Evolutionary conservation across 2,888 invertebrate genomes (phyloP), one percentile per base, ranked within the genome.

Genomic region (Morinoia aosen): DNA sequence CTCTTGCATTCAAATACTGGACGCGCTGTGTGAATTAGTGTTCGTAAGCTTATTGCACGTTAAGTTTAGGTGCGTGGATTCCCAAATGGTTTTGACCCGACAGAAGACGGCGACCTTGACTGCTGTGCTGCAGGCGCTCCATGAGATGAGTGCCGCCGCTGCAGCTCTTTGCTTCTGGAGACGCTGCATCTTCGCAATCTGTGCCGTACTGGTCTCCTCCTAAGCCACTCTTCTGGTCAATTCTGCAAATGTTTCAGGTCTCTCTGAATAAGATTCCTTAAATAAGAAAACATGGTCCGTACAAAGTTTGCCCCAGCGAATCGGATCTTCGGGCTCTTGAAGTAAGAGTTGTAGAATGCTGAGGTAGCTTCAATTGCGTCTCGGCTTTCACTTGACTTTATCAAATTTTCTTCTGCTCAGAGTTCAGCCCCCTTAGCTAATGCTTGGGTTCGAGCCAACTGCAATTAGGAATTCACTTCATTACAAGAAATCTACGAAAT

Each of bases 31-130:
- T 76, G 76, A 76, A 76, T 76, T 76, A 76, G 76, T 76, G 76
- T 76, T 93, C 57, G 56, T 93, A 93, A 56, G 93, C 57, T 93
- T 93, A 93, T 91, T 57, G 93, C 57, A 57, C 12, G 57, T 93
- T 58, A 48, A 93, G 33, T 56, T 57, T 90, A 93, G 93, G 93
- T 56, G n/a, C 57, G 33, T 56, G 93, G 93, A 48, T 93, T 93
- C 93, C 93, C 93, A 93, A 93, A 93, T 93, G 57, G 93, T 93
- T 93, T 93, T 93, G 93, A 93, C 93, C 93, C 57, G 93, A 33
- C n/a, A 25, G 93, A 57, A 93, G 93, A 93, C 57, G 93, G 40
- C 93, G 93, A 93, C 93, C 93, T 93, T 93, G 93, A 93, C 93
- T 93, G 48, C 57, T 93, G 39, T 12, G 57, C 93, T 93, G 93